Conservation (phyloP, 2,113 vertebrate genomes). For the Budorcas taxicolor region DNA sequence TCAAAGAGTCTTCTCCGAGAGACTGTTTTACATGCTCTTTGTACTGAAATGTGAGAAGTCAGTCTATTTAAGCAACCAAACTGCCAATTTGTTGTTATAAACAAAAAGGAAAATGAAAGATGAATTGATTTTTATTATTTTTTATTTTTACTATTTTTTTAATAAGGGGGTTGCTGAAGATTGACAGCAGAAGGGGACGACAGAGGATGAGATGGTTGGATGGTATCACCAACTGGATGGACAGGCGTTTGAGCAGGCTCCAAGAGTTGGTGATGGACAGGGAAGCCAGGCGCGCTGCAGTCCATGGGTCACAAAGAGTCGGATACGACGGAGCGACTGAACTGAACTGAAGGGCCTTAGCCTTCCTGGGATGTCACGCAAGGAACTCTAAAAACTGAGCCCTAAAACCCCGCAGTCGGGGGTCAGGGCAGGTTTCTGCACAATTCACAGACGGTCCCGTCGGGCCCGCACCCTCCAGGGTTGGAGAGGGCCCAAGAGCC, state of each 20-base stretch:
- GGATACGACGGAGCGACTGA: neutral
- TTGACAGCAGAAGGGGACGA: neutral
- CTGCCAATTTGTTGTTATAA: neutral
- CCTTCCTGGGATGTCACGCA: neutral
- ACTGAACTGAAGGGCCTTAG: neutral
- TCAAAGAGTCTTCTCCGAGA: neutral
- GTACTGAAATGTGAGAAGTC: neutral
- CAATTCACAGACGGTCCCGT: rapidly evolving
- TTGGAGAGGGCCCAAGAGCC: rapidly evolving
- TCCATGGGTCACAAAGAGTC: neutral
- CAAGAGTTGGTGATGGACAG: neutral
- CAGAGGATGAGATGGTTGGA: neutral
- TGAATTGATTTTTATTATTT: neutral
- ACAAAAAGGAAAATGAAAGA: neutral
- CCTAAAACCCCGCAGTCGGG: neutral
- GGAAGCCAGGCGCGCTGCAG: neutral
- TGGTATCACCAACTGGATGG: neutral
- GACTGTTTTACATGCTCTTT: neutral
- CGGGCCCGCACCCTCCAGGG: rapidly evolving
- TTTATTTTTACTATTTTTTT: neutral
- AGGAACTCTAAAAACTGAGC: neutral
- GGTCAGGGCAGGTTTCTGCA: too few relatives aligned
- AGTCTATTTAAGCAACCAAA: neutral
- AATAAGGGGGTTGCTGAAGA: neutral
- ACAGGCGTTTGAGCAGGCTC: neutral